A percentile compares a stretch with the other conserved stretches of the same genome.
Conservation (phyloP, 1,140 invertebrate genomes). For the Polypedilum vanderplanki region DNA sequence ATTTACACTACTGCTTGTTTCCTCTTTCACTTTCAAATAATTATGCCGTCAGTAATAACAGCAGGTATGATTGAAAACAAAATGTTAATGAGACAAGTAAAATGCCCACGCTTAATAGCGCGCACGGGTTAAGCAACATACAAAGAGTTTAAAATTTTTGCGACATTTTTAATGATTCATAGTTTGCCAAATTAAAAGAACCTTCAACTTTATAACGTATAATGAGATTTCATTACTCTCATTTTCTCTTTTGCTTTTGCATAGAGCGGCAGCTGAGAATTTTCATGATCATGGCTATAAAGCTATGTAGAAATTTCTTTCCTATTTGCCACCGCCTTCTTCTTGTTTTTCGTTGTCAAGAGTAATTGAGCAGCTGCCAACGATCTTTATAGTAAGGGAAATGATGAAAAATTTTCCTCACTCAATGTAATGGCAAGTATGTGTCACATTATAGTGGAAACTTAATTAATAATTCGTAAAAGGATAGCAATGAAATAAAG, state of each 20-base stretch:
- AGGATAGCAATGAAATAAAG: not conserved
- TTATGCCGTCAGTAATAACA: no score
- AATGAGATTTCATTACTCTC: not conserved
- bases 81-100: slow-evolving; percentile 5
- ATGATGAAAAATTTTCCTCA: not conserved
- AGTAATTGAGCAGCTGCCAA: slow-evolving; percentile 4
- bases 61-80: not conserved
- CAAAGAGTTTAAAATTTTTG: not conserved
- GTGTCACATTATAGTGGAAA: not conserved
- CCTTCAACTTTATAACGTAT: not conserved
- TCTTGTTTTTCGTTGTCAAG: not conserved
- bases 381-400: not conserved
- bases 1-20: no score
- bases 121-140: not conserved
- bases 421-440: not conserved
- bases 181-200: not conserved
- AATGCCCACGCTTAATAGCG: not conserved
- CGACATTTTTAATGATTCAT: not conserved
- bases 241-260: no score
- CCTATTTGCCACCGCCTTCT: not conserved
- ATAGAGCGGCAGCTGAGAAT: not conserved
- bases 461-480: not conserved
- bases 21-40: no score
- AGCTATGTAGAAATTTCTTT: no score
- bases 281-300: not conserved